Percentiles rank a stretch among this genome's conserved stretches.
Evolutionary conservation across 1,140 invertebrate genomes (phyloP).

Genomic region (Brachionus angularis): DNA sequence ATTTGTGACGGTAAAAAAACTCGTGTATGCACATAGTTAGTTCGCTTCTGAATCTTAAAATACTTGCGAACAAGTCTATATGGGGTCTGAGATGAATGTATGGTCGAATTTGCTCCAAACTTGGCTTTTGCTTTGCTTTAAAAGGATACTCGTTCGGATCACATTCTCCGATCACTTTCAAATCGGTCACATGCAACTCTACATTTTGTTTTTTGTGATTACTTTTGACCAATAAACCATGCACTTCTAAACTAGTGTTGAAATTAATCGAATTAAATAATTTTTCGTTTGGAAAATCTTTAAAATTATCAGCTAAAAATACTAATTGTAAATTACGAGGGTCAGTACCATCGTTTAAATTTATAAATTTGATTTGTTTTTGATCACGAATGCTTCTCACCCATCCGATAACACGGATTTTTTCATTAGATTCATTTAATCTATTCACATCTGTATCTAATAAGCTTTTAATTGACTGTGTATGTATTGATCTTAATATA

Average conservation of each 20-base stretch:
- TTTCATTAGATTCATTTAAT: background rate
- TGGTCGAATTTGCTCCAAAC: background rate
- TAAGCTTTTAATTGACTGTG: slow-evolving; percentile 1
- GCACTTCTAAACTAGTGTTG: slow-evolving; percentile 12
- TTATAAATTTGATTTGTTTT: slow-evolving; percentile 32
- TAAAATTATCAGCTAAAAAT: background rate
- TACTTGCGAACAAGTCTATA: background rate
- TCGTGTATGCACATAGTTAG: slow-evolving; percentile 8
- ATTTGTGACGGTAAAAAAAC: slow-evolving; percentile 5
- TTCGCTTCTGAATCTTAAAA: slow-evolving; percentile 28
- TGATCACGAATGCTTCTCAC: slow-evolving; percentile 22
- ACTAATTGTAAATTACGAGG: slow-evolving; percentile 11
- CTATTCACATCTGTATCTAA: background rate
- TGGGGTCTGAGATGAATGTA: slow-evolving; percentile 18
- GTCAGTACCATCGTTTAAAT: slow-evolving; percentile 35
- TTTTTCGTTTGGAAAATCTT: background rate
- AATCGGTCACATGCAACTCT: background rate
- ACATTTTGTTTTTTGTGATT: slow-evolving; percentile 1
- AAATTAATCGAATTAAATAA: background rate
- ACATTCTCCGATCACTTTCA: slow-evolving; percentile 2
- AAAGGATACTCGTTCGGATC: slow-evolving; percentile 29
- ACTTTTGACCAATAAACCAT: slow-evolving; percentile 32
- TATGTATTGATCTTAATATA: background rate
- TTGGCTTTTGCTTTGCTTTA: slow-evolving; percentile 7
- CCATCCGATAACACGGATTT: slow-evolving; percentile 18